A percentile compares a stretch with the other conserved stretches of the same genome.
Evolutionary conservation across 2,113 vertebrate genomes (phyloP).

Genomic region (Coregonus clupeaformis): DNA sequence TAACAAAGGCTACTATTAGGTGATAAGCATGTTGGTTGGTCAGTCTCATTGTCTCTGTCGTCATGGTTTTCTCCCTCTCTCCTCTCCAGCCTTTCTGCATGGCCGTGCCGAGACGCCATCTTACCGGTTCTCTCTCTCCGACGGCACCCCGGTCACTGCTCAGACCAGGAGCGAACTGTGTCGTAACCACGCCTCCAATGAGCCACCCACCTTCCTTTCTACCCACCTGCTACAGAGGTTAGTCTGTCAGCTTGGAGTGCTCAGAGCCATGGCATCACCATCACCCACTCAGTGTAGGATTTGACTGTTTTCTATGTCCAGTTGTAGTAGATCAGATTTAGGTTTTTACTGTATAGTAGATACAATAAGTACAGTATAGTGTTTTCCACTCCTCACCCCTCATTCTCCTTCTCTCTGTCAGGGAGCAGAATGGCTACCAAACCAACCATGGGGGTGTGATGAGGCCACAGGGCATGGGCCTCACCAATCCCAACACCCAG

Average conservation of each 20-base stretch:
- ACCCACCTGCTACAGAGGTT: conserved; percentile 95
- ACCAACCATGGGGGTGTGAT: conserved; percentile 79
- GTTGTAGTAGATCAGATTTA: no score
- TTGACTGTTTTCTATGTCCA: no score
- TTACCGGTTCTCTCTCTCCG: conserved; percentile 92
- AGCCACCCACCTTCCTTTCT: conserved; percentile 88
- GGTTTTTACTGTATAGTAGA: no score
- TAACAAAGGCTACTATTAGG: no score
- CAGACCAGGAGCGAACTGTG: conserved; percentile 93
- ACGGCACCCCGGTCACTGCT: conserved; percentile 92
- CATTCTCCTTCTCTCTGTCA: conserved; percentile 53
- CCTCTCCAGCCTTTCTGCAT: conserved; percentile 81
- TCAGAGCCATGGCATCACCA: neutral
- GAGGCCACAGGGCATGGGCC: conserved; percentile 78
- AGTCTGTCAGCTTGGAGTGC: conserved; percentile 12
- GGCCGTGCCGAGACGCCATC: conserved; percentile 91
- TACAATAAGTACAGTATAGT: no score
- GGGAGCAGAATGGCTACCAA: conserved; percentile 90
- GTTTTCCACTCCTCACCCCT: neutral
- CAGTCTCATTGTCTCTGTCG: no score
- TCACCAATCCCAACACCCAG: conserved; percentile 73
- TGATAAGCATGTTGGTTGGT: no score
- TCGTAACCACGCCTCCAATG: conserved; percentile 85
- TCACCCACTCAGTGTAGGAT: neutral
- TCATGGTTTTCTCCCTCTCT: conserved; percentile 35